phyloP scores from a whole-genome alignment of 2,888 invertebrate genomes.

The Pyrochroa serraticornis region DNA sequence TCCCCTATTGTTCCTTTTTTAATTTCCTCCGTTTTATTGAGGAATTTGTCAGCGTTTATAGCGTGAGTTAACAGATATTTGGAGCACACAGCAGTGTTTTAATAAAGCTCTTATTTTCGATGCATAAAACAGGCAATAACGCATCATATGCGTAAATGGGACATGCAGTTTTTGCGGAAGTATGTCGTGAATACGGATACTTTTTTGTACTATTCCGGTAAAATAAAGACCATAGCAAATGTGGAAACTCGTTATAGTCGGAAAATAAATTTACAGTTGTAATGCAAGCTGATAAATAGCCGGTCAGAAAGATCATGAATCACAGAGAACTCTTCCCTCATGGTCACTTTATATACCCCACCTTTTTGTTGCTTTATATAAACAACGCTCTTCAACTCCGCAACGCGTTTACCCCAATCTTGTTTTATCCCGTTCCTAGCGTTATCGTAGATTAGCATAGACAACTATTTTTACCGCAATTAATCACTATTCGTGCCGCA shows the following conservation, averaged over 20 bases:
- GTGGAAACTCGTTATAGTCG: slow-evolving; percentile 28
- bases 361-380: slow-evolving; percentile 29
- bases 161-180: slow-evolving; percentile 18
- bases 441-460: no score
- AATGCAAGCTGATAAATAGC: slow-evolving; percentile 31
- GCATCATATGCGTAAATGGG: slow-evolving; percentile 18
- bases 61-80: not conserved
- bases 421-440: no score
- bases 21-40: no score
- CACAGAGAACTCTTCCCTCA: slow-evolving; percentile 21
- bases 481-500: no score
- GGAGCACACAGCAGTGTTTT: slow-evolving; percentile 10
- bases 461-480: no score
- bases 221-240: slow-evolving; percentile 26
- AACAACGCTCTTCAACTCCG: slow-evolving; percentile 11
- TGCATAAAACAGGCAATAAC: slow-evolving; percentile 23
- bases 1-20: no score
- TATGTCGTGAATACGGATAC: slow-evolving; percentile 13
- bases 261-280: slow-evolving; percentile 32
- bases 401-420: no score
- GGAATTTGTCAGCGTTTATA: no score
- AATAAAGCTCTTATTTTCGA: slow-evolving; percentile 13
- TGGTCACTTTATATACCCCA: slow-evolving; percentile 27
- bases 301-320: slow-evolving; percentile 31
- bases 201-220: slow-evolving; percentile 23